Evolutionary conservation across 1,140 invertebrate genomes (phyloP), one percentile per base, ranked within the genome.

Genomic region (Bombus sylvicola): DNA sequence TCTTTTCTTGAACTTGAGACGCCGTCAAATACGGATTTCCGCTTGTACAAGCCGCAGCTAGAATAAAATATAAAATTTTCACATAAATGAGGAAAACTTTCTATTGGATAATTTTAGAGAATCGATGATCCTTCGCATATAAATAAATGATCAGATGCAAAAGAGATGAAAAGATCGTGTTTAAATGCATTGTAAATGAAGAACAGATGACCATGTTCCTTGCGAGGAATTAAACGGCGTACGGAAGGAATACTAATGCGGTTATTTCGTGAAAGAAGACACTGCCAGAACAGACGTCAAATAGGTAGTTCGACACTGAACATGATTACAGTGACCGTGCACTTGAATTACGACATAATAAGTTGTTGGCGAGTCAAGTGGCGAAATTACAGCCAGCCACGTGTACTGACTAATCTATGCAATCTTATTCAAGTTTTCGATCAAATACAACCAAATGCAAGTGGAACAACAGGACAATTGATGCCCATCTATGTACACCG

Each of bases 301-400:
- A 75, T 43, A 77, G 79, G 31, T 66, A 69, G 76, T 71, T 78
- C 57, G 74, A 41, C 59, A 31, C 71, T 73, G 83, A 83, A 69
- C 76, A 64, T 28, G 79, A 88, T 86, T 79, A 80, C 75, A 69
- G 53, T 75, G 74, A 62, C 82, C 86, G 75, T 88, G 87, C 78
- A 83, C 75, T 88, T 88, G 83, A 88, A 83, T 88, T 76, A 83
- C 69, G 53, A 47, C 62, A 83, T 79, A 73, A 81, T 84, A 72
- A 78, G 75, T 85, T 78, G 66, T 85, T 78, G 76, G 34, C 57
- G 72, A 85, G 22, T 81, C 62, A 83, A 87, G 73, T 79, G 75
- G 72, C 39, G 57, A 82, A 86, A 81, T 83, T 82, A 74, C 25
- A 12, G 37, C 10, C 31, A 39, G 39, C 72, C 71, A 77, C 66